These are phyloP conservation scores for Penaeus chinensis DNA, from an alignment of 1,140 invertebrate genomes.

Conservation along the genomic window DNA sequence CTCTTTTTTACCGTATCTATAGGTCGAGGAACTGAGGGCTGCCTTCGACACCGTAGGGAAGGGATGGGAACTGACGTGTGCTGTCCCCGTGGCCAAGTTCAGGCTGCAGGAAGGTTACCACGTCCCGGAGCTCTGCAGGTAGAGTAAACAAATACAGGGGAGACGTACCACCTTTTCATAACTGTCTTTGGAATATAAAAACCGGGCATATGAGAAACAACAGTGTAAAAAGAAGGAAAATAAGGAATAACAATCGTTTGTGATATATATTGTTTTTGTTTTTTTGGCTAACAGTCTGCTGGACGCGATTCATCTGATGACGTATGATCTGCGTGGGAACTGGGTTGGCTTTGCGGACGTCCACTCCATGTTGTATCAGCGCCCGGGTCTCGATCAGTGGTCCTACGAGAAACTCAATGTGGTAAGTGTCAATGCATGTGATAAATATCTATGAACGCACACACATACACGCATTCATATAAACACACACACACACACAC, in stretches of 20 bases:
- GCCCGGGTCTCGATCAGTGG: conserved; percentile 84
- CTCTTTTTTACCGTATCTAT: background rate
- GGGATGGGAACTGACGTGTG: conserved; percentile 89
- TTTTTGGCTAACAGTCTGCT: conserved; percentile 66
- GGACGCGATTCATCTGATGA: conserved; percentile 89
- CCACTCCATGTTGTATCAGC: conserved; percentile 84
- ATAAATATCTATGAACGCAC: background rate
- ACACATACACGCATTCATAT: background rate
- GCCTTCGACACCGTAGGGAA: conserved; percentile 81
- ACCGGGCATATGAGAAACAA: no score
- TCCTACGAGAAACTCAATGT: conserved; percentile 91
- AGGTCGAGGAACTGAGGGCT: conserved; percentile 73
- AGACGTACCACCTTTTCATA: background rate
- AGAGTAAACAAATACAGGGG: background rate
- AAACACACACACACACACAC: background rate
- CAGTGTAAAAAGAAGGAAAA: no score
- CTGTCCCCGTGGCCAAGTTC: conserved; percentile 87
- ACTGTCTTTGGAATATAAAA: conserved; percentile 66
- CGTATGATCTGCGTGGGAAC: conserved; percentile 90
- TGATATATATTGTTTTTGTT: no score
- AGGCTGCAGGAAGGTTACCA: conserved; percentile 87
- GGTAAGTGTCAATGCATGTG: conserved; percentile 71
- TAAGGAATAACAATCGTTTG: background rate
- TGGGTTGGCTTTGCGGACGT: conserved; percentile 91
- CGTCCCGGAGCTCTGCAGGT: conserved; percentile 86